Base-by-base conservation (phyloP, 1,140 invertebrate species). In the Pseudomyrmex gracilis region DNA sequence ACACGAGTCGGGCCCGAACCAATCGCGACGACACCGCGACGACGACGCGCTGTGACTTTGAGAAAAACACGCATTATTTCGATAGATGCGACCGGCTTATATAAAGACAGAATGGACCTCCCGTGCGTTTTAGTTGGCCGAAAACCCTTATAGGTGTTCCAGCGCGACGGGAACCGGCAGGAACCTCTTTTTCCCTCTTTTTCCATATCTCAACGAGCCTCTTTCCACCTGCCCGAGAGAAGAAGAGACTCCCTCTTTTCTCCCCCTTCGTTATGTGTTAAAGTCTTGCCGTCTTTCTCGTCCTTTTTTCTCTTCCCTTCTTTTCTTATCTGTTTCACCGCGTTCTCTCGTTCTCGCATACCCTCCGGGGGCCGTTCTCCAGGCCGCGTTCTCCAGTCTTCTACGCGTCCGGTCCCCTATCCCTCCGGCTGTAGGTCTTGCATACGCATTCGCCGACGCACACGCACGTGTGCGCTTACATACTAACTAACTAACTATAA, bases 391-490 rank as follows among this genome's bases (percentile, higher is more conserved):
- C 61, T 45, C 34, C 61, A 17, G 43, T 47, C 53, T 17, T 78
- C 53, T 34, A 49, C 76, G 20, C 45, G 13, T 7, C 43, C 47
- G 12, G 64, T 47, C 34, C 53, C 53, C 51, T 53, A 64, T 49
- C 64, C 76, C 53, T 80, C 12, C 55, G 66, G 22, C 43, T 70
- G 2, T 78, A 57, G 76, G 64, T 68, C 76, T 66, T 51, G 45
- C 20, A 60, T 24, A 73, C 15, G 71, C 43, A 45, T 45, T 49
- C 12, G 43, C 53, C 24, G 51, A 70, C 45, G 63, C 74, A 68
- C 49, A 55, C n/a, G 15, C 20, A 70, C 24, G 22, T 68, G 45
- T 34, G 74, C 61, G 24, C 24, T 70, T 78, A 70, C 12, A 80
- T 71, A 80, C 9, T 68, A 76, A 67, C 63, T 47, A 47, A 68